Base-by-base conservation (phyloP, 2,888 invertebrate species). In the Cheilosia urbana region DNA sequence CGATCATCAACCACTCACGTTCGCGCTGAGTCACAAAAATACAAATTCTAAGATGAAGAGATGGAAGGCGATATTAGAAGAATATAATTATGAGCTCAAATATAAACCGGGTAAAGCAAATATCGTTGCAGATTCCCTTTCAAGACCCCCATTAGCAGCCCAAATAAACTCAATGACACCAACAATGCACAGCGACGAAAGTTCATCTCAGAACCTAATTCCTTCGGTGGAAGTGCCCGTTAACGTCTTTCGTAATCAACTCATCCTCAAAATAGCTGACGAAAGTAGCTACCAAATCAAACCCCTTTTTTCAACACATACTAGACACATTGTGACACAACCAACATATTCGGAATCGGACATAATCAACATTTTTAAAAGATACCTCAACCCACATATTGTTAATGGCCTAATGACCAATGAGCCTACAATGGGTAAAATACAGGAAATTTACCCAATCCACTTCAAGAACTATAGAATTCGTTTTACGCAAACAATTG, bases 381-480 rank as follows among this genome's bases (percentile, higher is more conserved):
- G 27, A 75, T 63, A 75, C 24, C 47, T 85, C 3, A 87, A 77
- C 24, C 82, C 73, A 4, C 57, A 62, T 6, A 53, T 79, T 2
- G 47, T 77, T 4, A 85, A 77, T 45, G 45, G 76, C 24, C 53
- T 87, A 2, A 53, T 45, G 21, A 73, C 87, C 5, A 17, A 55
- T 21, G 87, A 83, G 51, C 13, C 7, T 4, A 42, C 69, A 2
- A 76, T 85, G 62, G 81, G 78, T 6, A 77, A 51, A 60, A 73
- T 87, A 1, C 83, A 82, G n/a, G 21, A 66, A 30, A 42, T 81
- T 13, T 78, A 81, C 19, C 47, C 68, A 13, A 6, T 34, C 37
- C 37, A 85, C 53, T 80, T 85, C 15, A 63, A 55, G 7, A 51
- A 37, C 30, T 80, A 76, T 17, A 68, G 45, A 49, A 49, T 76